A percentile compares a stretch with the other conserved stretches of the same genome.
These are phyloP conservation scores for Alligator mississippiensis DNA, from an alignment of 2,113 vertebrate genomes.

Conservation along the genomic window DNA sequence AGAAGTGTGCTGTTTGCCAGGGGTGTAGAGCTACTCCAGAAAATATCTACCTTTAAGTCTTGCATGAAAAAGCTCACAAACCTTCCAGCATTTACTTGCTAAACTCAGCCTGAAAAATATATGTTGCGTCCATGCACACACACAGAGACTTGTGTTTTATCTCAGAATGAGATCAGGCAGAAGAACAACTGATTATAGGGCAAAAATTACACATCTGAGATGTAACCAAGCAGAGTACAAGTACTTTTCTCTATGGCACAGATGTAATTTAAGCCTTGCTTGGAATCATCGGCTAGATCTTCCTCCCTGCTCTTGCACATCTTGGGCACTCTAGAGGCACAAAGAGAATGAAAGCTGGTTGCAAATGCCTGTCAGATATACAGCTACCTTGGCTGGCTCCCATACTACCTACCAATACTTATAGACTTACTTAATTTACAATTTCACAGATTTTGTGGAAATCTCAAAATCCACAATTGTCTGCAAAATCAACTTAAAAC, in stretches of 20 bases:
- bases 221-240: neutral
- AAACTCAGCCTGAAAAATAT: neutral
- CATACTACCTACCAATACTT: no score
- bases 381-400: neutral
- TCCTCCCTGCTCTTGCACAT: neutral
- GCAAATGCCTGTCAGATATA: neutral
- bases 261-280: neutral
- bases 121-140: neutral
- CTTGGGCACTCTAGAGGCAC: neutral
- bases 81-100: neutral
- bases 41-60: neutral
- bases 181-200: neutral
- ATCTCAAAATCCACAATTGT: no score
- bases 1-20: neutral
- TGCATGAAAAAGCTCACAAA: neutral
- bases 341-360: neutral
- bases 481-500: no score
- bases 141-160: neutral
- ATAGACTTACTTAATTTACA: no score
- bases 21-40: neutral
- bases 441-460: no score
- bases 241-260: neutral
- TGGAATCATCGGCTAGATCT: neutral
- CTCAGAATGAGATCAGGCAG: neutral
- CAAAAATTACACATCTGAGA: neutral